Base-by-base conservation (phyloP, 2,113 vertebrate species). In the Melanostigma gelatinosum region DNA sequence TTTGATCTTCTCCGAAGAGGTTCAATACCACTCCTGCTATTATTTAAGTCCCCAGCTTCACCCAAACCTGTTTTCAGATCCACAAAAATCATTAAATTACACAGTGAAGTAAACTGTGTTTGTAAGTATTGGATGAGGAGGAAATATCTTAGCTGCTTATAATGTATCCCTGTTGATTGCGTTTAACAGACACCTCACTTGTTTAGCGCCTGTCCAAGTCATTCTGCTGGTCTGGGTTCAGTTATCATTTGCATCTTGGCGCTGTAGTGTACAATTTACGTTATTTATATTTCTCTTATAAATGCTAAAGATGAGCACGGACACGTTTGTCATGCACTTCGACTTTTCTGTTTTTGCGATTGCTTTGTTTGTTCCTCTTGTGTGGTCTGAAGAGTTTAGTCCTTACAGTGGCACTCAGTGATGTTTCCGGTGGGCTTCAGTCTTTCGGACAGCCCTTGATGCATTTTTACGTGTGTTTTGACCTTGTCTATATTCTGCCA, bases 1-100 rank as follows among this genome's bases (percentile, higher is more conserved):
- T 94, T 94, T 95, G 93, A 95, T 94, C 94, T 94, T 91, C 80
- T 81, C 82, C 88, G 93, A 94, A 90, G 91, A 93, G 91, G 90
- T 93, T 95, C 94, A 91, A 95, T 94, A 95, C 90, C 92, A 91
- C 90, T 93, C 93, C 88, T 85, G 91, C 93, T 94, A 94, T 95
- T 93, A 94, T 94, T 95, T 95, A 94, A 94, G 93, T 95, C 94
- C 88, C 89, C 87, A 82, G 91, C 90, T 94, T 93, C 91, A 86
- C 91, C 93, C 92, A 91, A 93, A 93, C 93, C 91, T 94, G 90
- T 94, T 93, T 93, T 88, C 93, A 91, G 87, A 94, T 94, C 92
- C 85, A 83, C 76, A 87, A 78, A 78, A 94, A 94, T 95, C 93
- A 90, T 93, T 93, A 93, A 78, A 85, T 89, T 93, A 90, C 88